phyloP scores from a whole-genome alignment of 2,113 vertebrate species.

The Sigmodon hispidus region DNA sequence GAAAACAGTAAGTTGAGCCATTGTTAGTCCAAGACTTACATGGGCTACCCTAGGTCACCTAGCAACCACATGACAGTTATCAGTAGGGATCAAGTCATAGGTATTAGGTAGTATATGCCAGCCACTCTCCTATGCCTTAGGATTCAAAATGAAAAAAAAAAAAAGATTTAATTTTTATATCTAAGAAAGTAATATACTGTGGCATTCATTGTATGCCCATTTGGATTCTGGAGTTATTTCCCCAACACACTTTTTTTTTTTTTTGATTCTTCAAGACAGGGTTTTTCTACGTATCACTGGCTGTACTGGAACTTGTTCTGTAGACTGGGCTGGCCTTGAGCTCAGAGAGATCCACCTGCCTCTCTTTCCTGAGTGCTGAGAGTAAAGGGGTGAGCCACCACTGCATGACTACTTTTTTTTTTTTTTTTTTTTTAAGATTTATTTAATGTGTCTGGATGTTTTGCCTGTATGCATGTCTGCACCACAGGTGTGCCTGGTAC shows the following conservation, averaged over 20 bases:
- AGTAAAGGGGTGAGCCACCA: background rate
- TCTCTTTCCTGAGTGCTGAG: background rate
- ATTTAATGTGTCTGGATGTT: background rate
- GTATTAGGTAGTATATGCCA: background rate
- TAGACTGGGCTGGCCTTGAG: background rate
- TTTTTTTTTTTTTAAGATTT: background rate
- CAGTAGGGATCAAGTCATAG: background rate
- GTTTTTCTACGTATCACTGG: background rate
- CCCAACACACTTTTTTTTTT: background rate
- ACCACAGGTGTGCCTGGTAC: background rate
- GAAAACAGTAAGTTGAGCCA: background rate
- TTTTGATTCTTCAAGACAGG: background rate
- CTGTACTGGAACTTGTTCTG: background rate
- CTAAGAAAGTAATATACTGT: background rate
- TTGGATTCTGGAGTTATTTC: background rate
- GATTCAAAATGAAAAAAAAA: background rate
- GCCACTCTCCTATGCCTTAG: background rate
- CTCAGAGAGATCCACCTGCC: background rate
- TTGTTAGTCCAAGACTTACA: too few species aligned
- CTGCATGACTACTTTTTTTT: background rate
- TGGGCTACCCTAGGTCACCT: background rate
- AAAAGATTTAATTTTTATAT: background rate
- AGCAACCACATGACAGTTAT: background rate
- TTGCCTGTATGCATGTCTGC: background rate
- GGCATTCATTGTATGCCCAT: background rate